phyloP scores from a whole-genome alignment of 2,888 invertebrate species.

The Abrostola triplasia region DNA sequence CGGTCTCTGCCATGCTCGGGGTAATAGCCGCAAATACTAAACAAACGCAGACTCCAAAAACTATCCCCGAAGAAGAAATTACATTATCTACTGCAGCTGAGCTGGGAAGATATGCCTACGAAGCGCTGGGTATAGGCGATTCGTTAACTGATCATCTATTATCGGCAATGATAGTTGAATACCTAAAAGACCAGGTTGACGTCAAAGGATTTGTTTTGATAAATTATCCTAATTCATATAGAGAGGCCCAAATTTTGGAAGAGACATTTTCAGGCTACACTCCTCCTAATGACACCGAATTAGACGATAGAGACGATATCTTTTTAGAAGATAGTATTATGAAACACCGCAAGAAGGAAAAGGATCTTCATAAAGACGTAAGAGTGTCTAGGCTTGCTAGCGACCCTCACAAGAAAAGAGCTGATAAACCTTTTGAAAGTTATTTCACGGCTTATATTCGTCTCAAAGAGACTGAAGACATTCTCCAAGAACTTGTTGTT shows the following conservation, averaged over 20 bases:
- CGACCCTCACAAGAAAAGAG: conserved; percentile 80
- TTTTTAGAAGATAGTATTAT: conserved; percentile 79
- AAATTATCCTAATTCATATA: conserved; percentile 89
- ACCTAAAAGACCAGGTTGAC: conserved; percentile 83
- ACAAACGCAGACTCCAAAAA: conserved; percentile 89
- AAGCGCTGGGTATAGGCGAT: conserved; percentile 86
- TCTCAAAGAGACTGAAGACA: conserved; percentile 79
- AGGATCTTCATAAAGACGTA: conserved; percentile 72
- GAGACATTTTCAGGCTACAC: conserved; percentile 86
- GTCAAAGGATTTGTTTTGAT: conserved; percentile 90
- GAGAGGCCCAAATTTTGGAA: conserved; percentile 89
- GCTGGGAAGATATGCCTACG: conserved; percentile 88
- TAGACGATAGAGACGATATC: conserved; percentile 77
- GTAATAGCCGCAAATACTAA: conserved; percentile 77
- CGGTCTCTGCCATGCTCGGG: conserved; percentile 63
- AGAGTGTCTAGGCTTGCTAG: conserved; percentile 85
- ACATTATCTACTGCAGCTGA: conserved; percentile 82
- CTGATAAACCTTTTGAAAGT: conserved; percentile 80
- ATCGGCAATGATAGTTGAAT: conserved; percentile 89
- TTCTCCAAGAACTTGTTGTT: conserved; percentile 77
- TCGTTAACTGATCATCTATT: conserved; percentile 86
- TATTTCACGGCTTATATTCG: conserved; percentile 89
- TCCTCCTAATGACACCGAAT: conserved; percentile 77
- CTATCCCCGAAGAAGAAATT: conserved; percentile 88
- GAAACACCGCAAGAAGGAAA: conserved; percentile 75